Conservation (phyloP, 2,888 invertebrate species). For the Drosophila recens region DNA sequence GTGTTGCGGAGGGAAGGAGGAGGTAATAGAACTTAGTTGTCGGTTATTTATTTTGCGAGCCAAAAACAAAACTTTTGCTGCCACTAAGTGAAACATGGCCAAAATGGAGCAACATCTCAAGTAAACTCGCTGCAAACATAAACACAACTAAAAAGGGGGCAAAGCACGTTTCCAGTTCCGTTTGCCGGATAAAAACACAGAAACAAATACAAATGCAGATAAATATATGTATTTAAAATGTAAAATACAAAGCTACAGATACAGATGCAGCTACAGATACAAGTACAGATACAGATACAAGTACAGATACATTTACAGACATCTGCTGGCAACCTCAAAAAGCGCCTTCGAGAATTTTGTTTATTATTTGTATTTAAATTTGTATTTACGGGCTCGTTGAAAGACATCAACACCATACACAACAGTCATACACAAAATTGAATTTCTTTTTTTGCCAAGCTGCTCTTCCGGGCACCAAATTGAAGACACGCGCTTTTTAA, state of each 20-base stretch:
- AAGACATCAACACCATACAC: conserved; percentile 22
- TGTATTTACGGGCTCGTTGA: conserved; percentile 48
- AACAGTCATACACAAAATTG: neutral
- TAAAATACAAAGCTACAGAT: neutral
- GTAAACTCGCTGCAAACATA: conserved; percentile 29
- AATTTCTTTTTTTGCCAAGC: neutral
- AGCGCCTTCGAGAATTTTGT: conserved; percentile 51
- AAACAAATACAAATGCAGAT: neutral
- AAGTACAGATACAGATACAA: conserved; percentile 7
- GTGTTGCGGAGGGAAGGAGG: neutral
- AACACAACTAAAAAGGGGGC: conserved; percentile 31
- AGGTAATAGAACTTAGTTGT: conserved; percentile 29
- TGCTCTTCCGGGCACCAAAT: conserved; percentile 20
- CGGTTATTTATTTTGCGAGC: conserved; percentile 44
- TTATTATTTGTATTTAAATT: conserved; percentile 54
- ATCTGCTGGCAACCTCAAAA: conserved; percentile 27
- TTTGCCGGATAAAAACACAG: conserved; percentile 1
- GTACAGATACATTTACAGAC: conserved; percentile 5
- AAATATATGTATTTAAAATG: neutral
- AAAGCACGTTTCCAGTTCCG: conserved; percentile 19
- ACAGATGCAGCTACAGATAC: neutral
- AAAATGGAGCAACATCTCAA: conserved; percentile 27
- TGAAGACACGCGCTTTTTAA: conserved; percentile 51
- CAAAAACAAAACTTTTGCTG: conserved; percentile 29
- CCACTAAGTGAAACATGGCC: conserved; percentile 56